Percentiles rank a stretch among this genome's conserved stretches.
These are phyloP conservation scores for Diplosoma virens DNA, from an alignment of 23 tunicate species.

Conservation along the genomic window DNA sequence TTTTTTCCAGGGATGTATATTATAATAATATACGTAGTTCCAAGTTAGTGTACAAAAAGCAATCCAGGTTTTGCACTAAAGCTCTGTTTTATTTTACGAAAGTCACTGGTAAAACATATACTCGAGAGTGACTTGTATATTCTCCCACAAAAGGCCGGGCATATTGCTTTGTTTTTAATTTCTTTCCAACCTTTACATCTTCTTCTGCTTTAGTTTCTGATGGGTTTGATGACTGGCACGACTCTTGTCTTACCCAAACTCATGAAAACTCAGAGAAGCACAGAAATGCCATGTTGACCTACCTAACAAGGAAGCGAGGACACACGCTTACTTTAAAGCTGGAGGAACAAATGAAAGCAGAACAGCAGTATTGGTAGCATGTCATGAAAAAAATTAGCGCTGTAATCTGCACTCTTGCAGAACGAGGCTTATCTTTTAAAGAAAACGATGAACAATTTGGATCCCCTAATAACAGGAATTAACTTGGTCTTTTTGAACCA, in stretches of 20 bases:
- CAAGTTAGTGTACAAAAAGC: too few species aligned
- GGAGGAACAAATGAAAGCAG: background rate
- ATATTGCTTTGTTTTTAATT: too few species aligned
- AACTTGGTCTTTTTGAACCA: background rate
- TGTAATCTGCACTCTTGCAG: conserved; percentile 13
- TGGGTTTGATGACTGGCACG: conserved; percentile 11
- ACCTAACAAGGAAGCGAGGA: background rate
- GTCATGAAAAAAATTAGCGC: background rate
- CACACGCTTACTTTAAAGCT: too few species aligned
- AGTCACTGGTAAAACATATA: too few species aligned
- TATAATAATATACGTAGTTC: too few species aligned
- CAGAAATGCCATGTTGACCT: conserved; percentile 6
- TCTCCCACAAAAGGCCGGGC: background rate
- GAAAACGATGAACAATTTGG: background rate
- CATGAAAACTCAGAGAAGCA: conserved; percentile 1
- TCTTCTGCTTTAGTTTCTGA: background rate
- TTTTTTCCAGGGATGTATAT: too few species aligned
- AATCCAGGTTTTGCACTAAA: too few species aligned
- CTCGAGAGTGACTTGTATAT: background rate
- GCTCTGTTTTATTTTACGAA: too few species aligned
- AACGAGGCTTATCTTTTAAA: background rate
- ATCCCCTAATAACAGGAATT: background rate
- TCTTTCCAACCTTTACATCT: too few species aligned
- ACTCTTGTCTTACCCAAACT: conserved; percentile 3
- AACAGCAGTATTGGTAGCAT: background rate